Base-by-base conservation (phyloP, 2,113 vertebrate species). In the Thunnus maccoyii region DNA sequence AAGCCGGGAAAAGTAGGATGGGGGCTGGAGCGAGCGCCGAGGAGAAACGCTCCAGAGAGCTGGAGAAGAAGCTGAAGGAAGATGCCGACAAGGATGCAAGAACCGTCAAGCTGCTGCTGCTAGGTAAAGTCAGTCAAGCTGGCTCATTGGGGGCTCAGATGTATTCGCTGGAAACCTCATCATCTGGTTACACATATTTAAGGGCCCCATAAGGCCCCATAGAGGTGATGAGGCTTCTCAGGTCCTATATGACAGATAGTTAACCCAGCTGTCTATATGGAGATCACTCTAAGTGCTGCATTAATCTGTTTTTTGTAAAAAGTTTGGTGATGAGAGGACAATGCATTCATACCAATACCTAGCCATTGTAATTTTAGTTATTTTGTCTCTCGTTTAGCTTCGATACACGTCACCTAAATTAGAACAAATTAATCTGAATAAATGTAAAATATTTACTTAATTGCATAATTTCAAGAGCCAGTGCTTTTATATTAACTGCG, bases 41-140 rank as follows among this genome's bases (percentile, higher is more conserved):
- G 93, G 98, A 97, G 80, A 99, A 99, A 81, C 98, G 96, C 86
- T 99, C 98, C 80, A 96, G 94, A 0, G 97, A 99, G 88, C 93
- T 99, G 85, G 98, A 99, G 92, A 99, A 98, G 94, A 99, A 97
- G 89, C 95, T 99, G 85, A 99, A 98, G 83, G 98, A 99, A 82
- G 98, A 99, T 2, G 98, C 96, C 0, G 98, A 99, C 88, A 97
- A 92, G 82, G 98, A 99, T 60, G 98, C 98, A 79, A 96, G 98
- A 84, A 99, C 98, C 0, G 98, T 99, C 91, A 99, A 99, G 88
- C 95, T 99, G 88, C 97, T 99, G 88, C 96, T 99, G 84, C 94
- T 99, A 90, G 98, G 98, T 99, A 97, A 94, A 91, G 79, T 82
- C 25, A 51, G 44, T 18, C 30, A 14, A 48, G 54, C 30, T 64